Percentiles rank a stretch among this genome's conserved stretches.
Evolutionary conservation across 1,140 invertebrate genomes (phyloP).

Genomic region (Scaptomyza pallida): DNA sequence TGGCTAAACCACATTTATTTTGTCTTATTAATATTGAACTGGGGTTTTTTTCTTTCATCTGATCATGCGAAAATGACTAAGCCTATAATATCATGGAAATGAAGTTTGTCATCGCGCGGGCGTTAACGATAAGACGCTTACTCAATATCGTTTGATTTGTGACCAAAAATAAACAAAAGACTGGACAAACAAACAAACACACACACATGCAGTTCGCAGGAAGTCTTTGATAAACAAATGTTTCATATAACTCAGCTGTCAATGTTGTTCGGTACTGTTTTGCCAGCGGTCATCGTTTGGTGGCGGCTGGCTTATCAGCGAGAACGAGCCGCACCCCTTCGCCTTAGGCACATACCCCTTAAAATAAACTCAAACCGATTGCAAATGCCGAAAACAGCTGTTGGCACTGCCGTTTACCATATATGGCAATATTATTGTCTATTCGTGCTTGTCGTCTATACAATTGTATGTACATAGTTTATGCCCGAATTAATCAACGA

Average conservation of each 20-base stretch:
- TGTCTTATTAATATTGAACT: background rate
- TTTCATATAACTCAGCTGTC: slow-evolving; percentile 1
- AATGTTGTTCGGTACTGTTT: slow-evolving; percentile 8
- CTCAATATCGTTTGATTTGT: slow-evolving; percentile 9
- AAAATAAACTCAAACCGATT: slow-evolving; percentile 3
- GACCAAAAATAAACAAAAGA: slow-evolving; percentile 20
- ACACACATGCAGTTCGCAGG: slow-evolving; percentile 14
- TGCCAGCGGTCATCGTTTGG: background rate
- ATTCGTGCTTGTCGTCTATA: background rate
- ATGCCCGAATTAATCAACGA: slow-evolving; percentile 48
- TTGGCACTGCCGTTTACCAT: slow-evolving; percentile 30
- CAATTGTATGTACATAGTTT: slow-evolving; percentile 31
- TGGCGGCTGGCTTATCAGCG: slow-evolving; percentile 35
- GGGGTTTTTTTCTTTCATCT: background rate
- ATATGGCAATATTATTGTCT: slow-evolving; percentile 35
- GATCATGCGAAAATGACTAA: slow-evolving; percentile 36
- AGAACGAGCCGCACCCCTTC: slow-evolving; percentile 11
- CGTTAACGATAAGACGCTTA: slow-evolving; percentile 42
- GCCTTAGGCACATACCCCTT: background rate
- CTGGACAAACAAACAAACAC: background rate
- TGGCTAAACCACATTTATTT: slow-evolving; percentile 1
- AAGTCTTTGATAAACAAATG: slow-evolving; percentile 35
- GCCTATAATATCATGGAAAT: background rate
- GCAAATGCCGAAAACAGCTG: slow-evolving; percentile 35
- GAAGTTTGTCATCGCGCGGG: slow-evolving; percentile 29